Evolutionary conservation across 2,113 vertebrate species (phyloP).

Genomic region (Rhinopithecus roxellana): DNA sequence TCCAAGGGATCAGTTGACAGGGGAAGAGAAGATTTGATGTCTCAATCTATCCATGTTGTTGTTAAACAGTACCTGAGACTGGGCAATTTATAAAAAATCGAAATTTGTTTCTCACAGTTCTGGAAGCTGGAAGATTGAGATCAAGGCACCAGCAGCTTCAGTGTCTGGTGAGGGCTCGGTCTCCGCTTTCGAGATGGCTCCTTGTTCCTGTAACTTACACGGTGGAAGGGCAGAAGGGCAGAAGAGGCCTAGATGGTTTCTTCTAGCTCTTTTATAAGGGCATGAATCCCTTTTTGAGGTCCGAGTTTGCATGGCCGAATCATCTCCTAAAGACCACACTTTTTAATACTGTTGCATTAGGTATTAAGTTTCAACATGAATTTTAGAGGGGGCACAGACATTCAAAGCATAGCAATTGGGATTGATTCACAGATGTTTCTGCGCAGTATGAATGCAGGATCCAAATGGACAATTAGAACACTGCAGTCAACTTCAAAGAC

Average conservation of each 20-base stretch:
- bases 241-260: background rate
- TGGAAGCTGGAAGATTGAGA: background rate
- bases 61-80: background rate
- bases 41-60: background rate
- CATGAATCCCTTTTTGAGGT: background rate
- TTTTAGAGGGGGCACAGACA: background rate
- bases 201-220: background rate
- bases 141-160: background rate
- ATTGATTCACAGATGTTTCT: background rate
- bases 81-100: background rate
- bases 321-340: background rate
- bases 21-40: background rate
- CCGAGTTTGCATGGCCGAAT: rapidly evolving
- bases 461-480: background rate
- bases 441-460: background rate
- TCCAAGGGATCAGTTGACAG: background rate
- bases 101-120: background rate
- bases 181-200: background rate
- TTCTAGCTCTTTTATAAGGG: background rate
- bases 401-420: background rate
- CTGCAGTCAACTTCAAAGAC: background rate
- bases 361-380: background rate
- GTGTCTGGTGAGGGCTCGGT: background rate
- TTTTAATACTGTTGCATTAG: background rate
- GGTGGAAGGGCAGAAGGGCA: background rate